A percentile compares a stretch with the other conserved stretches of the same genome.
Conservation (phyloP, 2,113 vertebrate genomes). For the Leiothrix lutea region DNA sequence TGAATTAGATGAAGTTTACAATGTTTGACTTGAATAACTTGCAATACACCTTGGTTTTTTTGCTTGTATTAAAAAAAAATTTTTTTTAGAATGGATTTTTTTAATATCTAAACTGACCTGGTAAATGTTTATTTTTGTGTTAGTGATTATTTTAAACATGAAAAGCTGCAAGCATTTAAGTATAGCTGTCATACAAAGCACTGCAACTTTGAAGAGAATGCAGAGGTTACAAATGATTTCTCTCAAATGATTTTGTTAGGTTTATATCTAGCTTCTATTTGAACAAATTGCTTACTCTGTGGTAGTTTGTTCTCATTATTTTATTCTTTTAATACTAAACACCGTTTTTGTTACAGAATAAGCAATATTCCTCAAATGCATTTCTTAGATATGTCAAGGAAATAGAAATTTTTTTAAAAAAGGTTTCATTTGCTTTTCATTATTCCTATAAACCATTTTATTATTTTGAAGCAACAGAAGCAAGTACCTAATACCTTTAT, state of each 20-base stretch:
- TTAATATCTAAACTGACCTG: neutral
- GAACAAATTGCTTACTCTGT: neutral
- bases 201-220: neutral
- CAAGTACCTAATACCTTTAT: neutral
- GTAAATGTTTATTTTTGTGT: neutral
- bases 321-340: slow-evolving; percentile 22
- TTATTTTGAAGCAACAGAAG: neutral
- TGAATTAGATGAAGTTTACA: neutral
- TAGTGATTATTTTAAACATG: neutral
- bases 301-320: neutral
- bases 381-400: slow-evolving; percentile 8
- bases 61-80: neutral
- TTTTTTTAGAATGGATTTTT: neutral
- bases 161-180: neutral
- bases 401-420: neutral
- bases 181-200: neutral
- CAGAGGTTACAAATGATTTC: neutral
- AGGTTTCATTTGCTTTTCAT: neutral
- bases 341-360: slow-evolving; percentile 29
- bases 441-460: neutral
- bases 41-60: neutral
- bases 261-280: neutral
- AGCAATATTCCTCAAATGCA: slow-evolving; percentile 24
- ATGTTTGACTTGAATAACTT: neutral
- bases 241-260: neutral